A percentile compares a stretch with the other conserved stretches of the same genome.
phyloP scores from a whole-genome alignment of 2,113 vertebrate species.

The Ictalurus furcatus region DNA sequence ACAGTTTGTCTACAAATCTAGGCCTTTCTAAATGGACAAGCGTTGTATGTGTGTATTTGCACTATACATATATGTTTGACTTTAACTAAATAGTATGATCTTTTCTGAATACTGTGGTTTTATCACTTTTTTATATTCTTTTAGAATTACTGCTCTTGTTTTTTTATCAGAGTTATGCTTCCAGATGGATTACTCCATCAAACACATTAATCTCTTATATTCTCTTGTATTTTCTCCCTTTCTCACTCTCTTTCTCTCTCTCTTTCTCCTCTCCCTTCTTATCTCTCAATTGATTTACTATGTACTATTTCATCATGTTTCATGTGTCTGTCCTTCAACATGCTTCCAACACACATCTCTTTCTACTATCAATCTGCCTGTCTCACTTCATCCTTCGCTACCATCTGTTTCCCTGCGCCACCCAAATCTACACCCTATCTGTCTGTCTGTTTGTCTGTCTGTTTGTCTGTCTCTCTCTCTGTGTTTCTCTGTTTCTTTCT shows the following conservation, averaged over 20 bases:
- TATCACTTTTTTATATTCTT: constrained; percentile 40
- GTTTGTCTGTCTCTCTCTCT: background rate
- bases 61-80: background rate
- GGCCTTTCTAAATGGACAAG: constrained; percentile 10
- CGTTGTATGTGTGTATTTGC: background rate
- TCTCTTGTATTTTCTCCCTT: constrained; percentile 5
- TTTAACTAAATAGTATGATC: constrained; percentile 7
- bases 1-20: constrained; percentile 20
- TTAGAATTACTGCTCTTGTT: constrained; percentile 56
- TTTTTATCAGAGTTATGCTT: constrained; percentile 29
- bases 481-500: constrained; percentile 39
- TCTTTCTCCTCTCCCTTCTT: background rate
- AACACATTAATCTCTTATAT: constrained; percentile 42
- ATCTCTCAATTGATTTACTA: background rate
- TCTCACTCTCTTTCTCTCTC: constrained; percentile 6
- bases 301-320: background rate
- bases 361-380: constrained; percentile 33
- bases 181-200: constrained; percentile 37
- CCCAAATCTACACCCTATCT: background rate
- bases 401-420: background rate
- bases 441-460: background rate
- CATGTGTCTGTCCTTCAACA: background rate
- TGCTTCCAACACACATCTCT: background rate
- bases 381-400: background rate
- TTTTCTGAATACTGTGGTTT: constrained; percentile 25